Conservation (phyloP, 2,113 vertebrate species). For the Brienomyrus longianalis region DNA sequence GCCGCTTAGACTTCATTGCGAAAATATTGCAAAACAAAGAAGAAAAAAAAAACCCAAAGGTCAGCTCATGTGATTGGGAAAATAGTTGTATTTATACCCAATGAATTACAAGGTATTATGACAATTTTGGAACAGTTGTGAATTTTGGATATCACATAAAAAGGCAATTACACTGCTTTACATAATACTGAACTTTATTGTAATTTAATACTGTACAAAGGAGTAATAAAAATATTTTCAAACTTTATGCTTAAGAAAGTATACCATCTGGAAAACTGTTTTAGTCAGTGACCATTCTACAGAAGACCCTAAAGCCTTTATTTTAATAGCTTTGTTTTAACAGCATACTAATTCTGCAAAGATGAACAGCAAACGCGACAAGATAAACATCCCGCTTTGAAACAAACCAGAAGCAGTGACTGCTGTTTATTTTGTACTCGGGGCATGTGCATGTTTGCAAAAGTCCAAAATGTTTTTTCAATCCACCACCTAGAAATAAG, state of each 20-base stretch:
- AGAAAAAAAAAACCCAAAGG: neutral
- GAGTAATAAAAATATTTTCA: conserved; percentile 16
- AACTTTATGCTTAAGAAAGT: conserved; percentile 16
- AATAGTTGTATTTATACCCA: neutral
- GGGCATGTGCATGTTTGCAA: neutral
- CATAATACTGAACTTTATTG: conserved; percentile 21
- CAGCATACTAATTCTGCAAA: neutral
- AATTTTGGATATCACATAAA: neutral
- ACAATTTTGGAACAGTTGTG: neutral
- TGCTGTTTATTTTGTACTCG: neutral
- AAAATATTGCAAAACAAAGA: neutral
- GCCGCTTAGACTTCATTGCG: neutral
- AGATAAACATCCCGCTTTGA: neutral
- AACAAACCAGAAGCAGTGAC: neutral
- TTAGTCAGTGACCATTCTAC: neutral
- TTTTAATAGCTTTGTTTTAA: neutral
- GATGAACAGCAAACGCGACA: neutral
- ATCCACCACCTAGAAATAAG: neutral
- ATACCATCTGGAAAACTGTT: conserved; percentile 8
- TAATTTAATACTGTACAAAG: conserved; percentile 17
- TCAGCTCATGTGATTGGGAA: neutral
- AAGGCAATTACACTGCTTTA: neutral
- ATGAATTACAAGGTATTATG: neutral
- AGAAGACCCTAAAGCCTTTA: neutral
- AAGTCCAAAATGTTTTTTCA: neutral